Evolutionary conservation across 2,113 vertebrate species (phyloP).

Genomic region (Anarhynchus alexandrinus): DNA sequence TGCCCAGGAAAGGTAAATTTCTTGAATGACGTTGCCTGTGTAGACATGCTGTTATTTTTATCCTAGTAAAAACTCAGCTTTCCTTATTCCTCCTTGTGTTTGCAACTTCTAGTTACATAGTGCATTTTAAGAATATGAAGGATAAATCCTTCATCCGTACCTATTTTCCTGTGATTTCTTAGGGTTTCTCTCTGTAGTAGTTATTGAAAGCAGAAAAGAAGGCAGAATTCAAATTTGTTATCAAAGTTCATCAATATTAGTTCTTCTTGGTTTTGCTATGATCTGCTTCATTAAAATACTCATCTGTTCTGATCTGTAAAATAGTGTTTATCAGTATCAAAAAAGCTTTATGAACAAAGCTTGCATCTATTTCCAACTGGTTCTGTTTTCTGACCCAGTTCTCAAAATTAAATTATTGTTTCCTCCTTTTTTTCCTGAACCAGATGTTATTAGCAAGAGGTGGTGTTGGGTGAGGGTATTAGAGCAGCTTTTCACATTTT

Average conservation of each 20-base stretch:
- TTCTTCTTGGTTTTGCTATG: neutral
- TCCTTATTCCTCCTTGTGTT: too few species aligned
- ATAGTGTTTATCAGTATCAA: neutral
- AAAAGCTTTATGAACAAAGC: neutral
- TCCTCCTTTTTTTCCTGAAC: neutral
- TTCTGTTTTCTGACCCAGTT: neutral
- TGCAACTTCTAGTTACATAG: too few species aligned
- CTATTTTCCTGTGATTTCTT: too few species aligned
- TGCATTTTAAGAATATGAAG: too few species aligned
- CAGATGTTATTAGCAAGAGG: neutral
- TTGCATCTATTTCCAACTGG: neutral
- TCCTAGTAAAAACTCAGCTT: too few species aligned
- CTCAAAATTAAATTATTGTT: neutral
- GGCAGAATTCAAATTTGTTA: neutral
- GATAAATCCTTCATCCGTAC: too few species aligned
- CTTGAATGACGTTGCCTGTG: too few species aligned
- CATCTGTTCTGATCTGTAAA: neutral
- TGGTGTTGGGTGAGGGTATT: neutral
- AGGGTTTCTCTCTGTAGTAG: too few species aligned
- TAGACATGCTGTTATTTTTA: too few species aligned
- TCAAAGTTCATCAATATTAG: neutral
- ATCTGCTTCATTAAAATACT: neutral
- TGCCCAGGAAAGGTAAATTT: too few species aligned
- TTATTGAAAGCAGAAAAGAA: neutral
- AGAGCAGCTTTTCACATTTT: neutral